phyloP scores from a whole-genome alignment of 2,888 invertebrate genomes.

The Drosophila eohydei region DNA sequence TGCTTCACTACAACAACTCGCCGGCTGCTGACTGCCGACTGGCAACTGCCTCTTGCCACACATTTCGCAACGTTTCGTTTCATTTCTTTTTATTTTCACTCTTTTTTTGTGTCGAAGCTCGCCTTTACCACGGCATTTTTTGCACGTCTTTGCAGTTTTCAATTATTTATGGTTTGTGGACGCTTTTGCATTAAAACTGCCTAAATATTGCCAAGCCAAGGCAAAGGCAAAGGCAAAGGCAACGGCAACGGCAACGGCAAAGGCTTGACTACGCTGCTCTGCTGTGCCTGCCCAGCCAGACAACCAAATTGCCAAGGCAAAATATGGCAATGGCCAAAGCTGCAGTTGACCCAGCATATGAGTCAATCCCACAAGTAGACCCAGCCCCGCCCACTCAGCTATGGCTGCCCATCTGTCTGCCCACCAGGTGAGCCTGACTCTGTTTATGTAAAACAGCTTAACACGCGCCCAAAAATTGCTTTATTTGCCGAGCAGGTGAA shows the following conservation, averaged over 20 bases:
- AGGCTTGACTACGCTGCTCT: conserved; percentile 11
- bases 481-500: conserved; percentile 56
- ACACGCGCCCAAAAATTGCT: conserved; percentile 65
- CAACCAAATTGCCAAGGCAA: conserved; percentile 59
- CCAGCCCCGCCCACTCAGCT: not conserved
- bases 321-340: conserved; percentile 53
- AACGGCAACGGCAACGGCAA: conserved; percentile 31
- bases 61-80: conserved; percentile 42
- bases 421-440: conserved; percentile 3
- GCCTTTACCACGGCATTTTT: conserved; percentile 59
- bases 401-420: not conserved
- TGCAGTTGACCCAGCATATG: conserved; percentile 65
- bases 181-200: conserved; percentile 75
- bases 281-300: conserved; percentile 40
- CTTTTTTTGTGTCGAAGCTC: conserved; percentile 33
- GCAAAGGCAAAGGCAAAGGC: conserved; percentile 24
- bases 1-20: conserved; percentile 71
- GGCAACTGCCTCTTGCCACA: conserved; percentile 36
- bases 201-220: conserved; percentile 63
- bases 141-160: conserved; percentile 79
- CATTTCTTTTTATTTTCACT: conserved; percentile 16
- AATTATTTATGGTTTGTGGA: conserved; percentile 81
- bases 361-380: conserved; percentile 54
- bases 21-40: conserved; percentile 51
- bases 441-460: conserved; percentile 70